A percentile compares a stretch with the other conserved stretches of the same genome.
These are phyloP conservation scores for Cyprinodon brontotheroides DNA, from an alignment of 2,113 vertebrate species.

Conservation along the genomic window DNA sequence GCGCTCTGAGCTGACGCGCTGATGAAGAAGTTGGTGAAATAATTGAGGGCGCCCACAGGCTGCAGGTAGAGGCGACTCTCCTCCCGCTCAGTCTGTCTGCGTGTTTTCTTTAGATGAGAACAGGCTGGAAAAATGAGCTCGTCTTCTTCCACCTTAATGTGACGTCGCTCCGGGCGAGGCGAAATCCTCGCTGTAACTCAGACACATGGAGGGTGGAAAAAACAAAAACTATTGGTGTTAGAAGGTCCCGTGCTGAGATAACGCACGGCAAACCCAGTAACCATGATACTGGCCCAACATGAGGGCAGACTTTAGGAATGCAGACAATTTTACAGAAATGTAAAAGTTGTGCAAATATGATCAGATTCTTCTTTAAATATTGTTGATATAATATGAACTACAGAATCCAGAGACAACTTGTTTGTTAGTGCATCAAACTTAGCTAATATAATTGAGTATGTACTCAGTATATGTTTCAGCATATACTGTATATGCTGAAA, in stretches of 20 bases:
- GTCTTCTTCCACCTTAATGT: conserved; percentile 73
- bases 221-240: conserved; percentile 51
- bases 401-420: too few relatives aligned
- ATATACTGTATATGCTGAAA: too few relatives aligned
- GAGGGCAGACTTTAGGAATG: not conserved
- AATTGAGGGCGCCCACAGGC: conserved; percentile 46
- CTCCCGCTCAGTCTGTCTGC: conserved; percentile 32
- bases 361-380: too few relatives aligned
- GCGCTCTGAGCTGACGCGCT: conserved; percentile 31
- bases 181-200: conserved; percentile 77
- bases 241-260: conserved; percentile 27
- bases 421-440: too few relatives aligned
- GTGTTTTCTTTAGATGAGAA: conserved; percentile 65
- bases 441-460: too few relatives aligned
- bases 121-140: conserved; percentile 64
- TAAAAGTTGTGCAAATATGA: too few relatives aligned
- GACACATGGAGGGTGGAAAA: conserved; percentile 27
- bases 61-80: conserved; percentile 62
- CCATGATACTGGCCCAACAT: not conserved
- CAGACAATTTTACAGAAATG: not conserved
- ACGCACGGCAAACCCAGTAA: conserved; percentile 34
- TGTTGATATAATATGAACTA: too few relatives aligned
- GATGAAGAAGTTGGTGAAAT: conserved; percentile 30
- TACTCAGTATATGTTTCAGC: too few relatives aligned
- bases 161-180: conserved; percentile 78